Evolutionary conservation across 2,888 invertebrate species (phyloP), one percentile per base, ranked within the genome.

Genomic region (Nysson spinosus): DNA sequence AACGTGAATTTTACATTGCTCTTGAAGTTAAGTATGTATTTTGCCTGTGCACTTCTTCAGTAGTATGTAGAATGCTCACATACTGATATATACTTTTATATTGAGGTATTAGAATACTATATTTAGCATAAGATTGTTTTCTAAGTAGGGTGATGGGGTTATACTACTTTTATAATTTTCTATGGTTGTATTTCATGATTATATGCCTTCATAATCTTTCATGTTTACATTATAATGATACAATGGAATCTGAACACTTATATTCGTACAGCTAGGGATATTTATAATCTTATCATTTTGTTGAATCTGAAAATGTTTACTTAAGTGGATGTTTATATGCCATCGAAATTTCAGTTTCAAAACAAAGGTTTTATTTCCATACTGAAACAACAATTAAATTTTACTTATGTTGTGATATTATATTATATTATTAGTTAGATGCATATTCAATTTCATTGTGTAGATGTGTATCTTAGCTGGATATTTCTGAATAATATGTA

Each of bases 381-480:
- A 43, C 22, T 19, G 44, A 62, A 62, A 47, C 61, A 55, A 6
- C 47, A 44, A 35, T 56, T 40, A 61, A 52, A n/a, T n/a, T n/a
- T n/a, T 26, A 19, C 61, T 61, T 65, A 47, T 58, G 56, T 74
- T 46, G 62, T 69, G 57, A 74, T 69, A 61, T 54, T 57, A 66
- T 42, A 47, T 55, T 50, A 22, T 66, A 46, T 22, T 30, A 47
- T 54, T 58, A 47, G 30, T 19, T 46, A 49, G 28, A 30, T 43
- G n/a, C 2, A 0, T 26, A 12, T 40, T 39, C 16, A 4, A 44
- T 22, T 37, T 65, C 62, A 12, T 69, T 52, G 61, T 28, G 40
- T 55, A 40, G 61, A 34, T 39, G 7, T 42, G 54, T 62, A 1
- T 49, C 30, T 61, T 51, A 51, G 37, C 20, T 4, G 19, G 43